These are phyloP conservation scores for Pachypeltis micranthus DNA, from an alignment of 1,140 invertebrate species.

Conservation along the genomic window DNA sequence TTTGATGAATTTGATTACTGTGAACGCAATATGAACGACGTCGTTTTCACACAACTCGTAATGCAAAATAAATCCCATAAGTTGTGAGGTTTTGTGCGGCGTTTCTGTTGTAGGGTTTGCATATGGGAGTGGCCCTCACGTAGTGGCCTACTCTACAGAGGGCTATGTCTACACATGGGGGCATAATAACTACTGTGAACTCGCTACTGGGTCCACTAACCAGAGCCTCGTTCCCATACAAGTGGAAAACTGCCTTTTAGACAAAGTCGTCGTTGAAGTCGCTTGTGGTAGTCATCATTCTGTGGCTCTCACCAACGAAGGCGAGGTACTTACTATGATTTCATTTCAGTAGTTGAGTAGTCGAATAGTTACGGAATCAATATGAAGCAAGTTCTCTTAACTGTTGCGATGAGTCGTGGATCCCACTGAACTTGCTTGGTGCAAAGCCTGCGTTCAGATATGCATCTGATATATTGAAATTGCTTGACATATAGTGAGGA, in stretches of 20 bases:
- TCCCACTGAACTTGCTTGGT: no score
- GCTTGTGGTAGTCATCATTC: conserved; percentile 54
- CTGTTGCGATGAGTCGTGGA: no score
- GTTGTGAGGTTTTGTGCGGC: neutral
- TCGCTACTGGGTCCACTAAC: conserved; percentile 48
- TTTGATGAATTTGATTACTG: no score
- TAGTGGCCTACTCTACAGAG: conserved; percentile 45
- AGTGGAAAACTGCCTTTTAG: conserved; percentile 37
- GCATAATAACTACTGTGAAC: conserved; percentile 50
- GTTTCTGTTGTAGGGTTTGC: conserved; percentile 38
- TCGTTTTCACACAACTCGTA: no score
- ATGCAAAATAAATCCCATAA: no score
- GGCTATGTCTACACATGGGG: conserved; percentile 56
- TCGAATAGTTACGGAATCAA: no score
- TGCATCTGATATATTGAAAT: conserved; percentile 2
- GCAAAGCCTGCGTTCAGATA: no score
- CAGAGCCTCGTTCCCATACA: conserved; percentile 41
- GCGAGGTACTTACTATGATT: no score
- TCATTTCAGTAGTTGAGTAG: no score
- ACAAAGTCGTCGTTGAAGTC: conserved; percentile 42
- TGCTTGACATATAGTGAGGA: no score
- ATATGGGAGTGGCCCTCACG: conserved; percentile 53
- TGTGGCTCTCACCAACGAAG: conserved; percentile 45
- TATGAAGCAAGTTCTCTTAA: no score
- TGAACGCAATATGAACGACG: no score